Evolutionary conservation across 2,113 vertebrate genomes (phyloP), one percentile per base, ranked within the genome.

Genomic region (Leucosticte australis): DNA sequence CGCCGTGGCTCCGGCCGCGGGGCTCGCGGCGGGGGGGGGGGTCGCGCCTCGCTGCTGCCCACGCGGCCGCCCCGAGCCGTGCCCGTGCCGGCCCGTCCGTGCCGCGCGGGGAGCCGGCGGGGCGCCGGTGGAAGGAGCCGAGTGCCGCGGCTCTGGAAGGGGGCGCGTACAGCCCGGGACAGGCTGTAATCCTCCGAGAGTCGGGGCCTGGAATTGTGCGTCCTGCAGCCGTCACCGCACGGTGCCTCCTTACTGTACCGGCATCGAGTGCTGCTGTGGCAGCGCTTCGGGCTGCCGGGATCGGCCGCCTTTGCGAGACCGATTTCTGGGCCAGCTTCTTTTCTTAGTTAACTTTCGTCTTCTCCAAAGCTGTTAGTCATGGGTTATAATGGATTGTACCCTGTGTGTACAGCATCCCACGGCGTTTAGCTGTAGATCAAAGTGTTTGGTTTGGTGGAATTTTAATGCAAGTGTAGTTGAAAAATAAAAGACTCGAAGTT

Each of bases 181-280:
- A 11, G n/a, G 31, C 23, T n/a, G 1, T 14, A 5, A 19, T 17
- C 13, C 44, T 10, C 28, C 57, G 3, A 1, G 49, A 44, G 57
- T 14, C 10, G 12, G 1, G 31, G 53, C 73, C 37, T 18, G 41
- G 2, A 4, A 0, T 0, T 9, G 41, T 1, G 17, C 14, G 1
- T 8, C 2, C 46, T 22, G 0, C 42, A n/a, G 59, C 35, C 53
- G 1, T 2, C 49, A 2, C 6, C 46, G 2, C 42, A 0, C 18
- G 0, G 17, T 3, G 33, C 13, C 0, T 28, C 1, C 13, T 9
- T 3, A 0, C 4, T 9, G 60, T 10, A 1, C 5, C 7, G 46
- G 39, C 69, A 7, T 3, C 10, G 10, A 28, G 69, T 1, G 28
- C 18, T 17, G 52, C 46, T 26, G 10, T 2, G 30, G 5, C 35